Evolutionary conservation across 1,140 invertebrate species (phyloP), one percentile per base, ranked within the genome.

Genomic region (Wiebesia pumilae): DNA sequence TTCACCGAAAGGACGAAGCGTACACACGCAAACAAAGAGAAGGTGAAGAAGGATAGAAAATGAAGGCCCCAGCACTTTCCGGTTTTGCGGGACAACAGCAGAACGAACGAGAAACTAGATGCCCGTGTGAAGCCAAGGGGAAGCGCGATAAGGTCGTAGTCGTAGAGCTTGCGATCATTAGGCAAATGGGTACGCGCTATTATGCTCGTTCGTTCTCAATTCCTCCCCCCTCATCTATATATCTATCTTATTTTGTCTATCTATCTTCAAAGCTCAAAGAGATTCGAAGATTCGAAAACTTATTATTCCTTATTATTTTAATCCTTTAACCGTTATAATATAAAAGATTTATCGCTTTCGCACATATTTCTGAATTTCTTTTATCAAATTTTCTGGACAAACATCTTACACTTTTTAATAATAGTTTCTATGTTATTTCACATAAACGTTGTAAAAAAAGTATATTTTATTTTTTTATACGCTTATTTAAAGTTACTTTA

Each of bases 111-210:
- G 86, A 69, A 71, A 58, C 73, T 69, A 51, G 73, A 71, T 75
- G 75, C 19, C 88, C 89, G 89, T 92, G 92, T 93, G 90, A 91
- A 93, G 88, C 91, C 87, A 90, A 93, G 92, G 92, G 92, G 93
- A 93, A 93, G 92, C 81, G 90, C 92, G 93, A 93, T 93, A 93
- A 93, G 91, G 90, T 88, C 62, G 73, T 47, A 86, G 77, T 71
- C 79, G 51, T 85, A 85, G 85, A 89, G 90, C 27, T 33, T 33
- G 3, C 47, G n/a, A 93, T 93, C 92, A 93, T 93, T 92, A 93
- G 90, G 91, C 91, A 92, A 93, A 92, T 92, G 90, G 90, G 90
- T 90, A 90, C 86, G 30, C 33, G 88, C 91, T 90, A 91, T 92
- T 92, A 93, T 89, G 87, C 88, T 77, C 30, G 0, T 54, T 82